phyloP scores from a whole-genome alignment of 92 coral and sea anemone genomes.

The Ricordea florida region DNA sequence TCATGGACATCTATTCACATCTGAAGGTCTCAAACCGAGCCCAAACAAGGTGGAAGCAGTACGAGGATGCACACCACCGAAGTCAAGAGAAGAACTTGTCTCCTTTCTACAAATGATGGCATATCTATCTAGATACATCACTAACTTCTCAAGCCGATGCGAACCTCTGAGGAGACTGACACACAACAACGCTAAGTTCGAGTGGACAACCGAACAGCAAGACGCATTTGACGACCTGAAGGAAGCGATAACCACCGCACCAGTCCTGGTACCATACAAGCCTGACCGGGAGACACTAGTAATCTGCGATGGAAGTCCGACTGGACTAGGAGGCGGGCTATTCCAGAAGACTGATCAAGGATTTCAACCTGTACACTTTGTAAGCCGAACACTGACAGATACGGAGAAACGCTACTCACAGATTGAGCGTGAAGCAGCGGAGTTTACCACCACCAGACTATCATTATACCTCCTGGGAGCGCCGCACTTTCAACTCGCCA shows the following conservation, averaged over 20 bases:
- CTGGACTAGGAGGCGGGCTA: slow-evolving; percentile 49
- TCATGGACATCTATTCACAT: slow-evolving; percentile 67
- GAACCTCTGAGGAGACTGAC: slow-evolving; percentile 53
- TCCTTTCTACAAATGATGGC: slow-evolving; percentile 69
- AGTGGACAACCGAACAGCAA: slow-evolving; percentile 58
- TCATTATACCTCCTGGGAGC: slow-evolving; percentile 61
- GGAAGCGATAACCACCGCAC: slow-evolving; percentile 46
- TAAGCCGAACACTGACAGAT: slow-evolving; percentile 46
- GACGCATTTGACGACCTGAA: slow-evolving; percentile 53
- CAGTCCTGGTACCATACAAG: slow-evolving; percentile 52
- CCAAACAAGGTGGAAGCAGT: slow-evolving; percentile 59
- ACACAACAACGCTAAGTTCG: slow-evolving; percentile 17
- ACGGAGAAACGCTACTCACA: slow-evolving; percentile 56
- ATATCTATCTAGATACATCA: slow-evolving; percentile 52
- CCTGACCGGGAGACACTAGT: slow-evolving; percentile 51
- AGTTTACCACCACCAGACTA: slow-evolving; percentile 60
- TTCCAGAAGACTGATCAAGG: slow-evolving; percentile 58
- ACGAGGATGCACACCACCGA: slow-evolving; percentile 31
- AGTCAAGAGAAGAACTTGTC: slow-evolving; percentile 52
- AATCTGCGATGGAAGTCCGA: slow-evolving; percentile 74
- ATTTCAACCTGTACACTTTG: slow-evolving; percentile 58
- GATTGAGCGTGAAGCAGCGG: slow-evolving; percentile 64
- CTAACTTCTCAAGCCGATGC: slow-evolving; percentile 57
- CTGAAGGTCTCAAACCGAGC: slow-evolving; percentile 63
- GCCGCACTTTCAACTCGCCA: slow-evolving; percentile 65